phyloP scores from a whole-genome alignment of 2,113 vertebrate genomes.

The Xiphorhynchus elegans region DNA sequence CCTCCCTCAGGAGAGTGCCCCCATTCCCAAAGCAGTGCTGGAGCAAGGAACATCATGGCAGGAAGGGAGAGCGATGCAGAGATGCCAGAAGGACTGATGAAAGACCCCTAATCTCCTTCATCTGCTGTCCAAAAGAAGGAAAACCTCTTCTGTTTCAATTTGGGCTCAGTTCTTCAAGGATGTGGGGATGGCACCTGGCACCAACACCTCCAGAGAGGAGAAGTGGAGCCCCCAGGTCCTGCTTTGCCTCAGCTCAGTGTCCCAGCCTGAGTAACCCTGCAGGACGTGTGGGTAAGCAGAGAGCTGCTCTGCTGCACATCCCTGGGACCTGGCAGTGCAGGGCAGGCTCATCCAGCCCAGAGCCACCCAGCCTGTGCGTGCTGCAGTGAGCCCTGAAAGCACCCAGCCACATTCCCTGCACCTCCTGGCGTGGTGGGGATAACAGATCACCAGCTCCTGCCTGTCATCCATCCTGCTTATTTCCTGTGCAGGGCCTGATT shows the following conservation, averaged over 20 bases:
- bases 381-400: not conserved
- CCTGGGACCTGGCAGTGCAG: not conserved
- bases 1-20: not conserved
- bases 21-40: not conserved
- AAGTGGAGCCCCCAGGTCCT: not conserved
- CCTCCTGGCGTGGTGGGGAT: not conserved
- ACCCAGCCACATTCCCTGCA: conserved; percentile 15
- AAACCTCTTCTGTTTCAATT: not conserved
- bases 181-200: not conserved
- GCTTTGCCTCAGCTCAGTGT: not conserved
- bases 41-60: fast-evolving
- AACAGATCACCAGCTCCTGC: conserved; percentile 52
- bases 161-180: not conserved
- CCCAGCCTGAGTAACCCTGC: not conserved
- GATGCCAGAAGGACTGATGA: not conserved
- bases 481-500: conserved; percentile 33
- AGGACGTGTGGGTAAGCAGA: fast-evolving
- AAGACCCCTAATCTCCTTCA: not conserved
- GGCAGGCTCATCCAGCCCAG: not conserved
- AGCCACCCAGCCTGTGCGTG: not conserved
- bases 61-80: not conserved
- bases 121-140: not conserved
- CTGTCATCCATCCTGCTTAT: conserved; percentile 54
- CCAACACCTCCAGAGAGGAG: not conserved
- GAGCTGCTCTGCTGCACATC: not conserved